Base-by-base conservation (phyloP, 2,888 invertebrate species). In the Caenorhabditis drosophilae region DNA sequence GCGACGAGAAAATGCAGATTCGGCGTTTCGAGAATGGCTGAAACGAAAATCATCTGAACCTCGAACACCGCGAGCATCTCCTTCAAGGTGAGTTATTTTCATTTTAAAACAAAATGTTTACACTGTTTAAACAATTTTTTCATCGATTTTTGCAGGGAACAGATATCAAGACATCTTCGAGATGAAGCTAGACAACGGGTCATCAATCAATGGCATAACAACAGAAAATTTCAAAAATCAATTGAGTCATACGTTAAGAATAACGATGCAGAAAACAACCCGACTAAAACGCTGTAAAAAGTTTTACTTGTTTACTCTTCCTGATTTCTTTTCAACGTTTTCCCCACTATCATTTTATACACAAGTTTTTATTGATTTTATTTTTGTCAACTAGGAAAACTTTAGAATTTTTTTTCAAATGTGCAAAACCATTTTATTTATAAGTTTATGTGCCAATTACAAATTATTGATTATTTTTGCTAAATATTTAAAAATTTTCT, bases 11-110 rank as follows among this genome's bases (percentile, higher is more conserved):
- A 60, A 63, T 52, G 75, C 75, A 3, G 73, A 73, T 20, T 73
- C 75, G 0, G 75, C 75, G 9, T 75, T 75, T 56, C 50, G 66
- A n/a, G 70, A 71, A 26, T 75, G 75, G 73, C 34, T 75, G 38
- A 73, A 73, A 40, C 54, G 75, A 20, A 75, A 75, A 56, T 55
- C 59, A 2, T 54, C 53, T 1, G 67, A 69, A 51, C 75, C 75
- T 18, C 50, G 70, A 20, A 61, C 61, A 18, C 75, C 75, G 12
- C 38, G 69, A 60, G 70, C 70, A 11, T 73, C 73, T 9, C 75
- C 75, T 16, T 66, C 75, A 1, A 69, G 75, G 75, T 73, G 12
- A 26, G 31, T 52, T 48, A 48, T n/a, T 4, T n/a, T 7, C 11
- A 20, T 49, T 49, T 48, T 35, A 34, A 16, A 9, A n/a, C 4